Evolutionary conservation across 1,140 invertebrate species (phyloP).

Genomic region (Aphelenchoides fujianensis): DNA sequence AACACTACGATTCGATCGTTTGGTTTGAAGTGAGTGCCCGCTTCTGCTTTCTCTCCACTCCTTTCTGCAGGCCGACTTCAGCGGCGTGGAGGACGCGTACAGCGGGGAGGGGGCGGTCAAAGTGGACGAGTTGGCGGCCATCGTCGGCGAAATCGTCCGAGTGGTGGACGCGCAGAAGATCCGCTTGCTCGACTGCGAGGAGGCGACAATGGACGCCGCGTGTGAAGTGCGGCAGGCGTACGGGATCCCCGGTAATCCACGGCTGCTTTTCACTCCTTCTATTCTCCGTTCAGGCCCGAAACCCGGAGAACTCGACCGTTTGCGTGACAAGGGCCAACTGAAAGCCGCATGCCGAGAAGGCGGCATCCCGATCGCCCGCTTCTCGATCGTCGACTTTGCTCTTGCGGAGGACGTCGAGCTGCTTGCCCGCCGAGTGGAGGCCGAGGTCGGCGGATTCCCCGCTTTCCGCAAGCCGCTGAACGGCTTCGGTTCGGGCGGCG

Average conservation of each 20-base stretch:
- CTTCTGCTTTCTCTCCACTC: not conserved
- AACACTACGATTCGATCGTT: conserved; percentile 25
- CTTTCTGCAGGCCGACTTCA: conserved; percentile 1
- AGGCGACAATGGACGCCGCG: not conserved
- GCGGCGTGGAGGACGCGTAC: not conserved
- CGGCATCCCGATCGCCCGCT: conserved; percentile 25
- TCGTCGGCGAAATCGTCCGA: not conserved
- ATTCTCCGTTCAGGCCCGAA: conserved; percentile 5
- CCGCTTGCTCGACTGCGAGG: conserved; percentile 1
- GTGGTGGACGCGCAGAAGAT: not conserved
- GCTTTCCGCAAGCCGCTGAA: conserved; percentile 28
- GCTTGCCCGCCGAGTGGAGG: not conserved
- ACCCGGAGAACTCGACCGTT: not conserved
- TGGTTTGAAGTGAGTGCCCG: conserved; percentile 26
- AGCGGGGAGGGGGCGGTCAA: not conserved
- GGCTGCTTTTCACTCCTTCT: not conserved
- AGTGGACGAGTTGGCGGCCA: not conserved
- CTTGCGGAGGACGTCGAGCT: not conserved
- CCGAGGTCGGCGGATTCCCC: conserved; percentile 19
- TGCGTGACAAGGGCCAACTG: conserved; percentile 6
- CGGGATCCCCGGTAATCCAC: not conserved
- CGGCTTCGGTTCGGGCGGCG: conserved; percentile 29
- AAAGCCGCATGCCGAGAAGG: not conserved
- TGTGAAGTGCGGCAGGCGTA: not conserved
- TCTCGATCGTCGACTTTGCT: conserved; percentile 10